Conservation (phyloP, 2,888 invertebrate species). For the Ichneumoninae sp. region DNA sequence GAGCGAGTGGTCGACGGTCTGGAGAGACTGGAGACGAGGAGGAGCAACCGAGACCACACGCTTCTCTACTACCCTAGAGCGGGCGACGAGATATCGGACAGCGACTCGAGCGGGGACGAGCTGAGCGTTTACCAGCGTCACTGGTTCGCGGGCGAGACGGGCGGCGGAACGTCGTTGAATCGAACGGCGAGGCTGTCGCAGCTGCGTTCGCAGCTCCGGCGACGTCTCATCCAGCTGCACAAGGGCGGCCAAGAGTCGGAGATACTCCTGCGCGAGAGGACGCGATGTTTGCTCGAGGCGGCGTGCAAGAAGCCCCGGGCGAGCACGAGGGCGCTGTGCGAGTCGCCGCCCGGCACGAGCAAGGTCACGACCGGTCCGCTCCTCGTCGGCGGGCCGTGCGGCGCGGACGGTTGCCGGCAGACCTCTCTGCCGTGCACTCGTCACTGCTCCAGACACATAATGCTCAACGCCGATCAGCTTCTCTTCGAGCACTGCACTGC, state of each 20-base stretch:
- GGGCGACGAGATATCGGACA: conserved; percentile 84
- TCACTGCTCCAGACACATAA: conserved; percentile 94
- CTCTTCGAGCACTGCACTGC: conserved; percentile 93
- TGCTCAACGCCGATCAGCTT: conserved; percentile 93
- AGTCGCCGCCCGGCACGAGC: conserved; percentile 63
- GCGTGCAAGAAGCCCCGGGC: conserved; percentile 74
- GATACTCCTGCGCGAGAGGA: conserved; percentile 74
- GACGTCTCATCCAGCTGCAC: conserved; percentile 85
- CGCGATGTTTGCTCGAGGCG: conserved; percentile 76
- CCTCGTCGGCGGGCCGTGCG: conserved; percentile 79
- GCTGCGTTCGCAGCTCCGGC: conserved; percentile 83
- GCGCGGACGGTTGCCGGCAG: conserved; percentile 82
- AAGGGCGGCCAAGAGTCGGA: conserved; percentile 80
- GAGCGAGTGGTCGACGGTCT: conserved; percentile 73
- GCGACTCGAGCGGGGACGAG: conserved; percentile 84
- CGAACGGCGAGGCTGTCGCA: conserved; percentile 81
- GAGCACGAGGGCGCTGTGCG: conserved; percentile 74
- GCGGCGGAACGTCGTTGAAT: conserved; percentile 70
- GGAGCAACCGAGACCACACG: conserved; percentile 80
- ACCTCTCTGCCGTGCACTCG: conserved; percentile 91
- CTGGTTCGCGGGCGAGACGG: conserved; percentile 83
- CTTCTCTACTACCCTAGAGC: conserved; percentile 82
- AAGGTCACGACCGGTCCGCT: conserved; percentile 77
- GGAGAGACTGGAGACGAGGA: conserved; percentile 73
- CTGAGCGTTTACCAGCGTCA: conserved; percentile 83